Evolutionary conservation across 2,113 vertebrate genomes (phyloP).

Genomic region (Sapajus apella): DNA sequence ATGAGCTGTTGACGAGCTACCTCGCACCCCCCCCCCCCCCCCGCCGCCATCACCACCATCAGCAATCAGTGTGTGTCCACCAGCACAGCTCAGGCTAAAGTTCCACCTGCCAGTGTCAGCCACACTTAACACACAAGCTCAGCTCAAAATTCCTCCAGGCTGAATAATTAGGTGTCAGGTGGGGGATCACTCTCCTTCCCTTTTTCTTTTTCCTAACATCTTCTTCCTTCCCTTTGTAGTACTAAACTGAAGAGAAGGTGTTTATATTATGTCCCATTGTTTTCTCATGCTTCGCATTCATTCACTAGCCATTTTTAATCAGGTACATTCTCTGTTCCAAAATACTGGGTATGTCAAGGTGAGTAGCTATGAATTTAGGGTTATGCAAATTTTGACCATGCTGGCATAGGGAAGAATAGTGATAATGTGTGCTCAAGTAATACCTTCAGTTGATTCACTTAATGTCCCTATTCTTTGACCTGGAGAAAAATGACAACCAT

Average conservation of each 20-base stretch:
- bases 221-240: not conserved
- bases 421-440: not conserved
- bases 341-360: not conserved
- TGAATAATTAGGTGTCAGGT: not conserved
- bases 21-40: too few species aligned
- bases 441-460: not conserved
- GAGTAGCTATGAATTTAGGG: not conserved
- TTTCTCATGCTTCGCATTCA: not conserved
- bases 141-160: not conserved
- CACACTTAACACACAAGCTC: not conserved
- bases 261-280: not conserved
- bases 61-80: not conserved
- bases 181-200: not conserved
- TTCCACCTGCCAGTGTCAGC: not conserved
- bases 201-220: not conserved
- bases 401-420: not conserved
- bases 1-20: accelerated
- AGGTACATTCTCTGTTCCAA: not conserved
- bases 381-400: not conserved
- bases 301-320: not conserved
- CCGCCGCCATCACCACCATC: too few species aligned
- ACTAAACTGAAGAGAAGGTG: not conserved
- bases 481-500: not conserved
- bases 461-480: not conserved
- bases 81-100: not conserved